Conservation (phyloP, 92 coral and sea anemone species). For the Siderastrea radians region DNA sequence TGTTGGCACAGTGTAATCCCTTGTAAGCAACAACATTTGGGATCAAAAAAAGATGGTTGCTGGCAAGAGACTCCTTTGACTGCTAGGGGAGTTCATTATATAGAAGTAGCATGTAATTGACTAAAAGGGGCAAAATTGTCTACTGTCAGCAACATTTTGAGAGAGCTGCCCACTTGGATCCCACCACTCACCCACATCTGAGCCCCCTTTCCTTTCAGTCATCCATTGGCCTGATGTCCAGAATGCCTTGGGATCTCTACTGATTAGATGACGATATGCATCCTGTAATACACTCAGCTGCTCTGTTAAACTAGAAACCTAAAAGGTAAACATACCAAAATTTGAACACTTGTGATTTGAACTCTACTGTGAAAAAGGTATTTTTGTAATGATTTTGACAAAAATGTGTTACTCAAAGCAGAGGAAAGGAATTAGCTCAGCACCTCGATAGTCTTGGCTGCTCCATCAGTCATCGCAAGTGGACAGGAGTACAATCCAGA, state of each 20-base stretch:
- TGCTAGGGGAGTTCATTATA: no score
- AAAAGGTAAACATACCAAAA: neutral
- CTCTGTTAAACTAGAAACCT: conserved; percentile 29
- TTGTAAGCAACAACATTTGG: no score
- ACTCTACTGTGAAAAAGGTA: no score
- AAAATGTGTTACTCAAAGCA: no score
- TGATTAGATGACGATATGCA: conserved; percentile 73
- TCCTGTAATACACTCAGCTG: conserved; percentile 39
- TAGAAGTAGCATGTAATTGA: no score
- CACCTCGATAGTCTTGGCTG: conserved; percentile 91
- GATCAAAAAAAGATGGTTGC: no score
- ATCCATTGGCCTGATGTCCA: conserved; percentile 99
- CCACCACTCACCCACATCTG: conserved; percentile 86
- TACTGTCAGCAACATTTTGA: no score
- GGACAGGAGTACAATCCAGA: conserved; percentile 98
- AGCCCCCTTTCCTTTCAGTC: conserved; percentile 95
- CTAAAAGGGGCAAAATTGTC: no score
- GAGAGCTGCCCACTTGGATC: neutral
- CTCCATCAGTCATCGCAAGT: conserved; percentile 97
- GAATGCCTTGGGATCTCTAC: conserved; percentile 77
- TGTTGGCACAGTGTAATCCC: no score
- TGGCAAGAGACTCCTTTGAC: no score
- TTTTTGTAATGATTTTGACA: no score
- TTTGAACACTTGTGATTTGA: no score
- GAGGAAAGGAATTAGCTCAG: neutral